Base-by-base conservation (phyloP, 2,113 vertebrate species). In the Ramphastos sulfuratus region DNA sequence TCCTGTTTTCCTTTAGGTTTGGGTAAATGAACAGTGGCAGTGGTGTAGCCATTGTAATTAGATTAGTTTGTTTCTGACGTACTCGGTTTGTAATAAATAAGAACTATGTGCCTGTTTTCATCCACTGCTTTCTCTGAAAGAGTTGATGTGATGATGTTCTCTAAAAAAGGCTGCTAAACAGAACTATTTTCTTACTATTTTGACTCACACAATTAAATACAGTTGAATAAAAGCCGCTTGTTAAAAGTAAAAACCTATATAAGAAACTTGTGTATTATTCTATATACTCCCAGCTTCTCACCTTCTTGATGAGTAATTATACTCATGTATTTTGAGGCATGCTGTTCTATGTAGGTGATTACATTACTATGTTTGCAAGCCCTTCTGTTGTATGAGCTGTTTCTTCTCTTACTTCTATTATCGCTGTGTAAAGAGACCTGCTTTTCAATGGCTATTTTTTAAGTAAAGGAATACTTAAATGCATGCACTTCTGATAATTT, bases 291-390 rank as follows among this genome's bases (percentile, higher is more conserved):
- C 12, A 48, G 10, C 27, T 81, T 71, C 74, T 67, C 12, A 21
- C 12, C 60, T 64, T 74, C 33, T 80, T 56, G 15, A 15, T 59
- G 61, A 15, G 7, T 66, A 17, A 15, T 31, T 76, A 23, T 52
- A 25, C 24, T 69, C 8, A 9, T 1, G 3, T 0, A 0, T 59
- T 84, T 65, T 3, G 17, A 67, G 65, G 48, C 17, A n/a, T 54
- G 3, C 12, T 48, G 11, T 71, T 78, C 52, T 48, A 3, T n/a
- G 11, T 33, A 39, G 19, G 16, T 69, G 9, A 8, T 21, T 59
- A 8, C 21, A 13, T 54, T 81, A 7, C 50, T 59, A 20, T 8
- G 1, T 46, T 64, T 65, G 25, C 37, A 70, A 55, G 10, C 19
- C 19, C 11, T 12, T 60, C 10, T 5, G 6, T 27, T 72, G 6